Conservation (phyloP, 1,140 invertebrate genomes). For the Parasteatoda tepidariorum region DNA sequence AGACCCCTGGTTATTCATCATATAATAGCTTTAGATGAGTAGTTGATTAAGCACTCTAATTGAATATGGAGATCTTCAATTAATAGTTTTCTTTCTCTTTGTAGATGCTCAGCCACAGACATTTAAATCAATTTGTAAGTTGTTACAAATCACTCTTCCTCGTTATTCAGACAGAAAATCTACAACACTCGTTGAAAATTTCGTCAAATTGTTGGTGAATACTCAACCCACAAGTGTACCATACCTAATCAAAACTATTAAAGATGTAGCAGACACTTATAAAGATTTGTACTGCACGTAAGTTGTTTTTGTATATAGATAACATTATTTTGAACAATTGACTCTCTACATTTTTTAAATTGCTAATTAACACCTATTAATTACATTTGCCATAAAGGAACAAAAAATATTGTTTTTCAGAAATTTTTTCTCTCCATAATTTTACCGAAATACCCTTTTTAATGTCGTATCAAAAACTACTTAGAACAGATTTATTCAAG, state of each 20-base stretch:
- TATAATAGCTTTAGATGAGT: too few species aligned
- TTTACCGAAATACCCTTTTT: too few species aligned
- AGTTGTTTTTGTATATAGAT: slow-evolving; percentile 69
- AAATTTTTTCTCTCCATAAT: too few species aligned
- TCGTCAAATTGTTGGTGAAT: slow-evolving; percentile 76
- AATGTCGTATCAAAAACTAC: too few species aligned
- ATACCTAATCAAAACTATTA: slow-evolving; percentile 75
- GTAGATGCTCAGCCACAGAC: slow-evolving; percentile 82
- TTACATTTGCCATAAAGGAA: too few species aligned
- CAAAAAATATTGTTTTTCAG: too few species aligned
- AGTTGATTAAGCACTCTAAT: too few species aligned
- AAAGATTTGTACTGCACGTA: slow-evolving; percentile 78
- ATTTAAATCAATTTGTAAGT: slow-evolving; percentile 81
- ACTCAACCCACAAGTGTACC: slow-evolving; percentile 79
- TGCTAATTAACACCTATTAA: too few species aligned
- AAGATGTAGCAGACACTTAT: slow-evolving; percentile 75
- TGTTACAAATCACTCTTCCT: slow-evolving; percentile 78
- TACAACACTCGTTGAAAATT: slow-evolving; percentile 77
- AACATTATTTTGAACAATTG: slow-evolving; percentile 63
- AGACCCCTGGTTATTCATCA: too few species aligned
- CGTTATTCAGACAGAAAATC: slow-evolving; percentile 83
- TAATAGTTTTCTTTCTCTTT: too few species aligned
- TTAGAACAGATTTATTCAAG: too few species aligned
- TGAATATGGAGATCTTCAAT: too few species aligned
- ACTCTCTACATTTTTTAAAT: slow-evolving; percentile 46